Evolutionary conservation across 2,888 invertebrate genomes (phyloP), one percentile per base, ranked within the genome.

Genomic region (Melinaea marsaeus): DNA sequence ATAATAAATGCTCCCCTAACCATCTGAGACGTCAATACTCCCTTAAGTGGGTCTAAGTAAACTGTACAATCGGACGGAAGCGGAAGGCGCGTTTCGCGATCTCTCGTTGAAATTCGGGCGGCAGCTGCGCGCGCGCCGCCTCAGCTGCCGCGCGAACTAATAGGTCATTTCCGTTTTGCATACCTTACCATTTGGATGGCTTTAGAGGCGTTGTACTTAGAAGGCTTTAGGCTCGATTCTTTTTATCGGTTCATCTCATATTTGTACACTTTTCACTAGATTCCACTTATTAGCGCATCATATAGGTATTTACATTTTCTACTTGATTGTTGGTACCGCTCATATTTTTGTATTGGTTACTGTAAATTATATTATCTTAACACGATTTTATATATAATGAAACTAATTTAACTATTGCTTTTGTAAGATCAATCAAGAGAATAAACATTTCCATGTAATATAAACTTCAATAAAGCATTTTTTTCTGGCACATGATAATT

Each of bases 51-150:
- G 71, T 72, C 76, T 76, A 60, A 68, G 66, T 67, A 62, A 65
- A 66, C 51, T 64, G 76, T 76, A 89, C 88, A 90, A 90, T 89
- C 84, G 83, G 75, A 79, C 87, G 90, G 90, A 90, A 90, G 80
- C 90, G 90, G 90, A 90, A 90, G 88, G 84, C 88, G 86, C 83
- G 84, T 88, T 89, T 89, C 85, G 90, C 90, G 90, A 90, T 85
- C 88, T 88, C 84, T 80, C 84, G 80, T 82, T 84, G 83, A 88
- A 88, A 83, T 89, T 88, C 83, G 88, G 85, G 73, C 78, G 78
- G 84, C 90, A 88, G 90, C 89, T 89, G 89, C 81, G 81, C 81
- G 73, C 72, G 82, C 81, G 79, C 80, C 72, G 73, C 63, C 67
- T 63, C 69, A 78, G 76, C 76, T 79, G 81, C 84, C 81, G 79